phyloP scores from a whole-genome alignment of 2,113 vertebrate species.

The Eublepharis macularius region DNA sequence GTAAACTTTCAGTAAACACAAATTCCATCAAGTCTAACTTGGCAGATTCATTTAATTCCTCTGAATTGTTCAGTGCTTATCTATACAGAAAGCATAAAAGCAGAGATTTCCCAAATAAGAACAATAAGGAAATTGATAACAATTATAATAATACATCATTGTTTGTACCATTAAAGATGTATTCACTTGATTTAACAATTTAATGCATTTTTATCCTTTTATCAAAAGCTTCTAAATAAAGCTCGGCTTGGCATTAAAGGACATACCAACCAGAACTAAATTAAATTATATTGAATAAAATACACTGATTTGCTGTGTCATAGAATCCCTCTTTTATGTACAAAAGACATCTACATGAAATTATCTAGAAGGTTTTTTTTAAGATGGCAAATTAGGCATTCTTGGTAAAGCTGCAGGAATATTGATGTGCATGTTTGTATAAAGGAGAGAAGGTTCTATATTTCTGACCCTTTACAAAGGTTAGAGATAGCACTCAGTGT shows the following conservation, averaged over 20 bases:
- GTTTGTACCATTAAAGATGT: conserved; percentile 8
- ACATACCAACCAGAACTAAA: conserved; percentile 17
- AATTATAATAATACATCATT: neutral
- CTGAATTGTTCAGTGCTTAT: neutral
- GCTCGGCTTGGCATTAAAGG: neutral
- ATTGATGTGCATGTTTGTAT: neutral
- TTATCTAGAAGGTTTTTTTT: neutral
- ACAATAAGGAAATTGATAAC: neutral
- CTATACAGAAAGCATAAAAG: neutral
- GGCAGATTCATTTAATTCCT: conserved; percentile 5
- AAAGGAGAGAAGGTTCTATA: conserved; percentile 9
- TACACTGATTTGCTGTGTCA: conserved; percentile 8
- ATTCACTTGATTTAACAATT: conserved; percentile 36
- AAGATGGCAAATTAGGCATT: neutral
- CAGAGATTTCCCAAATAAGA: neutral
- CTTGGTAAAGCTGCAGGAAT: neutral
- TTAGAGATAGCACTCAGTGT: neutral
- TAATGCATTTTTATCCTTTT: conserved; percentile 26
- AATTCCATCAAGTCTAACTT: neutral
- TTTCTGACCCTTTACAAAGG: conserved; percentile 14
- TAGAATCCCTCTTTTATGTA: neutral
- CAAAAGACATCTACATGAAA: conserved; percentile 1
- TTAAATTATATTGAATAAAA: conserved; percentile 21
- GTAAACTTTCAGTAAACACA: neutral
- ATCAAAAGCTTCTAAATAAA: conserved; percentile 12